A percentile compares a stretch with the other conserved stretches of the same genome.
These are phyloP conservation scores for Formica selysi DNA, from an alignment of 1,140 invertebrate species.

Conservation along the genomic window DNA sequence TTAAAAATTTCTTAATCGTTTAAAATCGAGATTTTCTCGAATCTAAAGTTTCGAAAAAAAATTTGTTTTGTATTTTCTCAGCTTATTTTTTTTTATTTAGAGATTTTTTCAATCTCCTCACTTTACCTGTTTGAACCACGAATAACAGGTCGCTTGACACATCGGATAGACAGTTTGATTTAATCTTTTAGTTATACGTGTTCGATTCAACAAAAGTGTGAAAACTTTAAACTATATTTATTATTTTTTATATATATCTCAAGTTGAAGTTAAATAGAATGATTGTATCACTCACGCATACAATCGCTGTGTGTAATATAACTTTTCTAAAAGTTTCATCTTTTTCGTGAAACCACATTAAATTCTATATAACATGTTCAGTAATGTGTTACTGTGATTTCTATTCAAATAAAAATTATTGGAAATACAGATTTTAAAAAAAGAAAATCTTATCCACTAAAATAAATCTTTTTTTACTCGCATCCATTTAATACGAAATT, in stretches of 20 bases:
- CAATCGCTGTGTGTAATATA: neutral
- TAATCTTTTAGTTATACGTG: neutral
- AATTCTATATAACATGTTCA: neutral
- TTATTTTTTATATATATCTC: neutral
- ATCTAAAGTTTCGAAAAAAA: neutral
- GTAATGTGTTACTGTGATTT: neutral
- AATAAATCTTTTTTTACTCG: neutral
- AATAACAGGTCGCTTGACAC: no score
- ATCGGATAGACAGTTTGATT: neutral
- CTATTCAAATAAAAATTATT: neutral
- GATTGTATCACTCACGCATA: no score
- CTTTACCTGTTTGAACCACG: no score
- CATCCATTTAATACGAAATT: neutral
- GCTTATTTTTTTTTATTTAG: neutral
- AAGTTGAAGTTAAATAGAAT: constrained; percentile 1
- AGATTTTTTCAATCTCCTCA: neutral
- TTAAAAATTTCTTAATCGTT: no score
- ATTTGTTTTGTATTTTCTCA: neutral
- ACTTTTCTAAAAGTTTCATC: constrained; percentile 1
- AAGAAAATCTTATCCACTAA: neutral
- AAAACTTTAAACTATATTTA: no score
- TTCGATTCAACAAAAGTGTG: no score
- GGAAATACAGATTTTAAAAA: neutral
- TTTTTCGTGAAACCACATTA: neutral
- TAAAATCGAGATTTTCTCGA: neutral